Evolutionary conservation across 2,888 invertebrate genomes (phyloP).

Genomic region (Hirtodrosophila duncani): DNA sequence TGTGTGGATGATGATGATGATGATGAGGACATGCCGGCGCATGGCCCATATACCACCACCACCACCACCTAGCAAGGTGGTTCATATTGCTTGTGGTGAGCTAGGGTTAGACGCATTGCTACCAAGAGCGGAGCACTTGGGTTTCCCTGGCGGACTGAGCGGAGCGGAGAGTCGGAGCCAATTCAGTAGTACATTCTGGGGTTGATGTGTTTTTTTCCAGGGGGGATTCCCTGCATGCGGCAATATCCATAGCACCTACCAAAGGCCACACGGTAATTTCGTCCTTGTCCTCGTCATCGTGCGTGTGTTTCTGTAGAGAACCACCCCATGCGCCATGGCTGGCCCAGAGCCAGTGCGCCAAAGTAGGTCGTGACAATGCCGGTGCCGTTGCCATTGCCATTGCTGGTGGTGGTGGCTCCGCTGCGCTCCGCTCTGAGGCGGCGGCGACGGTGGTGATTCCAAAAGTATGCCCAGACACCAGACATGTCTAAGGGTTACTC

Average conservation of each 20-base stretch:
- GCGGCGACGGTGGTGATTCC: conserved; percentile 63
- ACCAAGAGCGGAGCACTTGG: conserved; percentile 48
- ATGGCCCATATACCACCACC: conserved; percentile 52
- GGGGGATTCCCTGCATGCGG: conserved; percentile 49
- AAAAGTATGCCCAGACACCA: conserved; percentile 48
- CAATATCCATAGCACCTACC: conserved; percentile 70
- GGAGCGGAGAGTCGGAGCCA: conserved; percentile 29
- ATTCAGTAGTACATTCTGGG: conserved; percentile 28
- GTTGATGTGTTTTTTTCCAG: conserved; percentile 35
- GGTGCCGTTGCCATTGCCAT: conserved; percentile 28
- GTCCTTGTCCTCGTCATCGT: conserved; percentile 26
- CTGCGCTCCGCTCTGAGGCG: not conserved
- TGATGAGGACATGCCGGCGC: conserved; percentile 69
- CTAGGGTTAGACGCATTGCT: conserved; percentile 56
- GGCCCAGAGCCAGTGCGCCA: conserved; percentile 67
- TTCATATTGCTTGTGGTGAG: conserved; percentile 10
- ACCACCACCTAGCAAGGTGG: conserved; percentile 37
- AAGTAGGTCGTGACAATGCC: conserved; percentile 63
- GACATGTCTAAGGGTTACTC: conserved; percentile 67
- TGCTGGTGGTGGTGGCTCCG: conserved; percentile 40
- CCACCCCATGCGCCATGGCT: conserved; percentile 71
- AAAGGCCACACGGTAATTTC: conserved; percentile 44
- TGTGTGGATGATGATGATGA: conserved; percentile 44
- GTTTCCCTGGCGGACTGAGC: conserved; percentile 15
- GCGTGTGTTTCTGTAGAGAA: conserved; percentile 65